Evolutionary conservation across 2,797 vertebrate genomes (phyloP).

Genomic region (Nothura maculosa): DNA sequence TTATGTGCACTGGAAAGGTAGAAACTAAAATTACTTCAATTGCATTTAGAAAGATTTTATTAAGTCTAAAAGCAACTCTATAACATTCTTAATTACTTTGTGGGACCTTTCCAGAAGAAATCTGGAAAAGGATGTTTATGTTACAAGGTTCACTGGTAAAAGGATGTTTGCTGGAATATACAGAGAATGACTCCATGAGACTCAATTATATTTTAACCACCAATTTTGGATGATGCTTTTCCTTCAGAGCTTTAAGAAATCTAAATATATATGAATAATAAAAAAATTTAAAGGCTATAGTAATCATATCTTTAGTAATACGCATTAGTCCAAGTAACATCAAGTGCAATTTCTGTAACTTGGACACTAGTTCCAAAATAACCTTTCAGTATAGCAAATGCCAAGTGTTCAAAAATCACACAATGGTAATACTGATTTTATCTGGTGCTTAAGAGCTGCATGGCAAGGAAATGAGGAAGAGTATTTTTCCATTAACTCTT

Average conservation of each 20-base stretch:
- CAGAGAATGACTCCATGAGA: background rate
- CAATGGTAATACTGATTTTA: background rate
- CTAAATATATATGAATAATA: background rate
- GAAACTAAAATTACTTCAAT: background rate
- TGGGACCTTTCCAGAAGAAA: background rate
- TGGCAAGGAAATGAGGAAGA: background rate
- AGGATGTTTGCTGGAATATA: background rate
- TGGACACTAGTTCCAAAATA: background rate
- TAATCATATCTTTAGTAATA: background rate
- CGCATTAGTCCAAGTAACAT: background rate
- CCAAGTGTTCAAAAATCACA: background rate
- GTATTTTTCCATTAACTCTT: background rate
- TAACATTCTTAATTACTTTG: background rate
- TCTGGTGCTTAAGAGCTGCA: background rate
- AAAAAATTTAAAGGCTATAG: background rate
- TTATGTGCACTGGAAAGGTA: fast-evolving
- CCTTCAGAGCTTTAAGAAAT: background rate
- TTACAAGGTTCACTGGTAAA: background rate
- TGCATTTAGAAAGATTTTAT: background rate
- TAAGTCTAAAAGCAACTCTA: background rate
- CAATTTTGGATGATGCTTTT: background rate
- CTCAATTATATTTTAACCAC: background rate
- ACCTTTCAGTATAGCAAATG: background rate
- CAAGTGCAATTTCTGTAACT: background rate
- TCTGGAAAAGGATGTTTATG: background rate